Evolutionary conservation across 2,113 vertebrate genomes (phyloP), one percentile per base, ranked within the genome.

Genomic region (Sceloporus tristichus): DNA sequence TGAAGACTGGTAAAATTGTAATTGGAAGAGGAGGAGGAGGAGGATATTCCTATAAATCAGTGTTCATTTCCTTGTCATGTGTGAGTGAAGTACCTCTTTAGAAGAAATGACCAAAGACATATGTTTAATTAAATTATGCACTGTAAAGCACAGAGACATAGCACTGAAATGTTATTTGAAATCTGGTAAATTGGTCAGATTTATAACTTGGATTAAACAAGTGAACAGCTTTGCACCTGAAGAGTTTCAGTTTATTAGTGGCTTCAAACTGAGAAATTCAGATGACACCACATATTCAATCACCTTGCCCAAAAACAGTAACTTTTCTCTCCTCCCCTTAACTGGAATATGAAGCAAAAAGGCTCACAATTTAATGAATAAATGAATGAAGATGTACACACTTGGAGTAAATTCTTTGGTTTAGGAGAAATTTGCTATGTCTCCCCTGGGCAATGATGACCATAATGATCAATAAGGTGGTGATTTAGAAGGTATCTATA

Each of bases 1-100:
- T 84, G 66, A 90, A 91, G 56, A 86, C 89, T 71, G 86, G 5
- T 53, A 88, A 73, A 89, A 71, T 16, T 6, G 59, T 80, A 92
- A 85, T 62, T 89, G 90, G 48, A 89, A 82, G 68, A 90, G 90
- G 53, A 86, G 87, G 65, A 85, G 3, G 38, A 87, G 75, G 85
- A 82, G 78, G 54, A 90, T 40, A 1, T 85, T 94, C 56, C 0
- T 87, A 70, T 38, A 48, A 53, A 83, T 77, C 80, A 88, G 10
- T 78, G 42, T 38, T 86, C 65, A 25, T 56, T 25, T 68, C 42
- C 53, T 77, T 84, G 59, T 70, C 80, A 88, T 83, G 54, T 88
- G 59, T 75, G 68, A 27, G 38, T 18, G 8, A 86, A 53, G 29
- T 78, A 21, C n/a, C 29, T 38, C 59, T 71, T 80, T 73, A 40